Percentiles rank a stretch among this genome's conserved stretches.
Evolutionary conservation across 2,113 vertebrate species (phyloP).

Genomic region (Ameiurus melas): DNA sequence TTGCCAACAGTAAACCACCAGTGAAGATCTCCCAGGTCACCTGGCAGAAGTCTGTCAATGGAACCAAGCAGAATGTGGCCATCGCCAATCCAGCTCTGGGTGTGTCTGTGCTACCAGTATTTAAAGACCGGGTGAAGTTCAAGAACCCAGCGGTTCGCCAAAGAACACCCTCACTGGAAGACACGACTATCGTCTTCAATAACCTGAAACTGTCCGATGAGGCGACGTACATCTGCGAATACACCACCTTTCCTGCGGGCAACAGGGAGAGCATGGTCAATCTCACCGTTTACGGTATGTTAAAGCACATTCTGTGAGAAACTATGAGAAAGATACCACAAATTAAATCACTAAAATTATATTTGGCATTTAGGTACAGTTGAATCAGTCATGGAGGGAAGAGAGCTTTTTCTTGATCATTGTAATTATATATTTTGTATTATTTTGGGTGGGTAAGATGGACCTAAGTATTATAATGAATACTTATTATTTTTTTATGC

Average conservation of each 20-base stretch:
- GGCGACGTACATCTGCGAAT: slow-evolving; percentile 95
- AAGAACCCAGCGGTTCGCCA: slow-evolving; percentile 81
- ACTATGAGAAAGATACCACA: not conserved
- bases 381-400: not conserved
- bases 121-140: slow-evolving; percentile 86
- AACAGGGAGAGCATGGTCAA: slow-evolving; percentile 93
- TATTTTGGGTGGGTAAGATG: not conserved
- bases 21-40: slow-evolving; percentile 97
- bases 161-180: slow-evolving; percentile 83
- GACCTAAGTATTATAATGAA: not conserved
- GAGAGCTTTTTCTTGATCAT: not conserved
- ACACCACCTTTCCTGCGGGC: slow-evolving; percentile 92
- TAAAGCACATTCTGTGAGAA: not conserved
- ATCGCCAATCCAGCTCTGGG: slow-evolving; percentile 93
- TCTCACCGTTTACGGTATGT: slow-evolving; percentile 90
- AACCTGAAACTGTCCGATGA: slow-evolving; percentile 87
- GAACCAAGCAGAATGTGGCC: slow-evolving; percentile 93
- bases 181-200: slow-evolving; percentile 89
- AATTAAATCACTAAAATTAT: not conserved
- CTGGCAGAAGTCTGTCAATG: slow-evolving; percentile 93
- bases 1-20: slow-evolving; percentile 82
- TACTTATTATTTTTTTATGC: slow-evolving; percentile 5
- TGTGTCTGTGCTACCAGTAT: slow-evolving; percentile 85
- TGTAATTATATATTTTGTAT: not conserved
- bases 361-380: not conserved